A percentile compares a stretch with the other conserved stretches of the same genome.
Conservation (phyloP, 1,140 invertebrate genomes). For the Anadara kagoshimensis region DNA sequence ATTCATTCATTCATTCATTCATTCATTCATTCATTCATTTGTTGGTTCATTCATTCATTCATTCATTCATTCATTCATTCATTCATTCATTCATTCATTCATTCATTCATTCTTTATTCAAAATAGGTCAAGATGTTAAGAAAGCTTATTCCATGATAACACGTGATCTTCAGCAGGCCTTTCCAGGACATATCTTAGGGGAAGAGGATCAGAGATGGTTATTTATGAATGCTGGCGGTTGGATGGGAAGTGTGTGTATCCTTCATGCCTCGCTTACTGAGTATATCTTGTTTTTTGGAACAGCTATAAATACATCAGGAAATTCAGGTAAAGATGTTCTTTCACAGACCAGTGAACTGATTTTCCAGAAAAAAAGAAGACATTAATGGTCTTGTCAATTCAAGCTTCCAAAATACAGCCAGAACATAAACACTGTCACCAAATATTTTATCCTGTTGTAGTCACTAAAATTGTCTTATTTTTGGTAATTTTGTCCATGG, state of each 20-base stretch:
- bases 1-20: too few relatives aligned
- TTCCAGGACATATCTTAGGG: constrained; percentile 67
- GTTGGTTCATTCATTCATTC: too few relatives aligned
- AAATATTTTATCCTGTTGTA: too few relatives aligned
- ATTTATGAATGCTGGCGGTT: constrained; percentile 73
- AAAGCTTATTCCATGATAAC: constrained; percentile 55
- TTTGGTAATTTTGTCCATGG: too few relatives aligned
- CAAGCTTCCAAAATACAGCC: too few relatives aligned
- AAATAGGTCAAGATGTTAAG: constrained; percentile 28
- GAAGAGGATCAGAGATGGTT: constrained; percentile 66
- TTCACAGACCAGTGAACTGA: background rate
- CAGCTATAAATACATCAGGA: constrained; percentile 70
- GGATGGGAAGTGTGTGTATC: constrained; percentile 72
- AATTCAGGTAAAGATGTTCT: constrained; percentile 65
- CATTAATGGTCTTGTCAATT: too few relatives aligned
- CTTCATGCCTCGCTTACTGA: constrained; percentile 73
- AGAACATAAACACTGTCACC: too few relatives aligned
- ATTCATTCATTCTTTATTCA: background rate
- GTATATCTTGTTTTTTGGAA: constrained; percentile 73
- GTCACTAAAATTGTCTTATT: too few relatives aligned
- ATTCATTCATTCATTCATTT: too few relatives aligned
- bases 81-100: too few relatives aligned
- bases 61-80: too few relatives aligned
- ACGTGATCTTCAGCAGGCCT: constrained; percentile 56
- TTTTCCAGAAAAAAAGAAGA: background rate